These are phyloP conservation scores for Pandion haliaetus DNA, from an alignment of 2,113 vertebrate genomes.

Conservation along the genomic window DNA sequence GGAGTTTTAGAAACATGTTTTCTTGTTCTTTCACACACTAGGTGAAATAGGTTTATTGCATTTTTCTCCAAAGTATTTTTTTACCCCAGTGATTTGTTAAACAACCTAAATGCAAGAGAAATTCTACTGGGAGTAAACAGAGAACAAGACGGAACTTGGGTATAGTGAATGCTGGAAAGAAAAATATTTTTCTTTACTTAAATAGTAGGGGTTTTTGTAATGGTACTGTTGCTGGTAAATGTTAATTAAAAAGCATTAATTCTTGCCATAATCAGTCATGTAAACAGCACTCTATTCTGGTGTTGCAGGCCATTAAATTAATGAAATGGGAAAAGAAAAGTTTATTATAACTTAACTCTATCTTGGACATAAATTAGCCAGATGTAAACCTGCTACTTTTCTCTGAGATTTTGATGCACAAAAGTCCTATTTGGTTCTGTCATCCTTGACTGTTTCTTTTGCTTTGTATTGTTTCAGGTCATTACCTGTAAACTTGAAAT, in stretches of 20 bases:
- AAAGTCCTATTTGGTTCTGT: background rate
- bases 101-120: background rate
- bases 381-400: background rate
- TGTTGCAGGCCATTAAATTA: background rate
- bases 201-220: background rate
- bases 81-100: background rate
- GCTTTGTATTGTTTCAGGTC: background rate
- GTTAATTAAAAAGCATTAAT: background rate
- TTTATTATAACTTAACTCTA: background rate
- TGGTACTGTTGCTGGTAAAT: background rate
- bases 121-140: background rate
- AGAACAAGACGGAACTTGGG: background rate
- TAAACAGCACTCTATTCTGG: background rate
- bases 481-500: background rate
- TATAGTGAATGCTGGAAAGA: background rate
- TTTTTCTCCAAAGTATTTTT: background rate
- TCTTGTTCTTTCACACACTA: background rate
- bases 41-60: background rate
- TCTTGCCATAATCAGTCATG: background rate
- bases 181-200: background rate
- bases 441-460: background rate
- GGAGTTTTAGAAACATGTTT: background rate
- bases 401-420: background rate
- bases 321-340: background rate
- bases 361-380: background rate